phyloP scores from a whole-genome alignment of 2,113 vertebrate species.

The Pyxicephalus adspersus region DNA sequence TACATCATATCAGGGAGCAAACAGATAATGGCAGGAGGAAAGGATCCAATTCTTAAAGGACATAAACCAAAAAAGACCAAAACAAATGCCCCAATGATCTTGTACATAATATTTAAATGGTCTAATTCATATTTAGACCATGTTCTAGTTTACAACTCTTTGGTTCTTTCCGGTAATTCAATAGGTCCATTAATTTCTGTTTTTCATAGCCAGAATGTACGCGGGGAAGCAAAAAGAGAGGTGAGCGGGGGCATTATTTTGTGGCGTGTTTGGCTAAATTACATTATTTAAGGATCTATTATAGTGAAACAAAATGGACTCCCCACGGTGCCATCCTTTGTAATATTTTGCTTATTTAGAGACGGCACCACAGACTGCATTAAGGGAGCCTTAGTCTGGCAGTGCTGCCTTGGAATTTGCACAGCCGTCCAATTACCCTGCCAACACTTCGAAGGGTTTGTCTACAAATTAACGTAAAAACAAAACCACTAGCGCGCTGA shows the following conservation, averaged over 20 bases:
- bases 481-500: neutral
- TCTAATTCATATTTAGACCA: no score
- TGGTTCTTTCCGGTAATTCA: neutral
- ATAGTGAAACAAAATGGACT: conserved; percentile 16
- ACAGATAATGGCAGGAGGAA: no score
- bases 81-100: no score
- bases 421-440: conserved; percentile 3
- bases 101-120: no score
- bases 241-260: neutral
- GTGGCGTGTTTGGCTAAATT: conserved; percentile 1
- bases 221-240: neutral
- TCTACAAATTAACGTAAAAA: conserved; percentile 24
- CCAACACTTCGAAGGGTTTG: conserved; percentile 25
- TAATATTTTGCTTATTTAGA: conserved; percentile 34
- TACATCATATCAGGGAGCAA: no score
- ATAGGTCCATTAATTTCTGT: neutral
- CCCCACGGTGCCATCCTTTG: conserved; percentile 25
- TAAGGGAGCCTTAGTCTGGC: neutral
- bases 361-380: conserved; percentile 2
- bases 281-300: conserved; percentile 30
- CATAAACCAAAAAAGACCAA: no score
- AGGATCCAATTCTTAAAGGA: no score
- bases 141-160: no score
- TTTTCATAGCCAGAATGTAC: neutral
- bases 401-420: conserved; percentile 8